Percentiles rank a stretch among this genome's conserved stretches.
phyloP scores from a whole-genome alignment of 2,888 invertebrate genomes.

The Mimumesa dahlbomi region DNA sequence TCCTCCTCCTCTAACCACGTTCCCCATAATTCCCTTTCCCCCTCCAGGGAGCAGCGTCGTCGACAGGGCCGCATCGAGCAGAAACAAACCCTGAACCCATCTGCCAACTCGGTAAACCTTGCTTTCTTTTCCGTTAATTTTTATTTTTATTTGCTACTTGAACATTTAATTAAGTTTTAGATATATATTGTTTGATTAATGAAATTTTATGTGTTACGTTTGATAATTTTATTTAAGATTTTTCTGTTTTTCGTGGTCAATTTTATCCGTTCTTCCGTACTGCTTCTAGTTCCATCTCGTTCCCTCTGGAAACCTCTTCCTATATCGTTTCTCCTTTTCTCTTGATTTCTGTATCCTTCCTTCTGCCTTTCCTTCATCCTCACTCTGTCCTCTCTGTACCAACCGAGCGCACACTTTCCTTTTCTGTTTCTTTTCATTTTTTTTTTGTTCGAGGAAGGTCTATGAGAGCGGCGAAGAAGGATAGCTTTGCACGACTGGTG shows the following conservation, averaged over 20 bases:
- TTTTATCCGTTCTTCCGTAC: conserved; percentile 11
- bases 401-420: conserved; percentile 7
- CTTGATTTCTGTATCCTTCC: conserved; percentile 1
- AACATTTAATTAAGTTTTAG: too few species aligned
- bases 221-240: too few species aligned
- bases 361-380: conserved; percentile 21
- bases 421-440: conserved; percentile 15
- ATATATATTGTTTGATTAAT: too few species aligned
- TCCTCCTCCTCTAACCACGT: conserved; percentile 74
- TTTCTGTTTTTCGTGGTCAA: too few species aligned
- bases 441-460: conserved; percentile 50
- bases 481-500: conserved; percentile 45
- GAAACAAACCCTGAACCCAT: too few species aligned
- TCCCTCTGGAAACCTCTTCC: not conserved
- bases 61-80: conserved; percentile 59
- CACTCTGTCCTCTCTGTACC: conserved; percentile 14
- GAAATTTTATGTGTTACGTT: too few species aligned
- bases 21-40: conserved; percentile 64
- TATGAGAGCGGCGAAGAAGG: conserved; percentile 51
- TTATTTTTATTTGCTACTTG: too few species aligned
- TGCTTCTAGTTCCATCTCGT: not conserved
- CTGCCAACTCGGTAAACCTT: too few species aligned
- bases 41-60: conserved; percentile 52
- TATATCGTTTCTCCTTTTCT: not conserved
- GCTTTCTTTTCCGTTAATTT: conserved; percentile 34